A percentile compares a stretch with the other conserved stretches of the same genome.
phyloP scores from a whole-genome alignment of 2,113 vertebrate species.

The Micromys minutus region DNA sequence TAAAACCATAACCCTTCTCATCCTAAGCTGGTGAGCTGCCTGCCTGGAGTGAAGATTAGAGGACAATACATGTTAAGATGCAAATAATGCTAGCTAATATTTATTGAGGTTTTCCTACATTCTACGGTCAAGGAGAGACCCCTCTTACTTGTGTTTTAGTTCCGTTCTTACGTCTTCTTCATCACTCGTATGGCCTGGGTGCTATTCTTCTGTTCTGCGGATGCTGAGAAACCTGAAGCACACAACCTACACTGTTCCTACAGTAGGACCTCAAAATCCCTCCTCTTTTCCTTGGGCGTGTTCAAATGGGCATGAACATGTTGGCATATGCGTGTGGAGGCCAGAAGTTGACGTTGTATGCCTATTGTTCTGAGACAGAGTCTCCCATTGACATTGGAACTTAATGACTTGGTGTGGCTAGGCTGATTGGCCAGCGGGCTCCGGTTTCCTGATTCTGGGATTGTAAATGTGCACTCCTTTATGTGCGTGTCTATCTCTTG shows the following conservation, averaged over 20 bases:
- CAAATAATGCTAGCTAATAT: not conserved
- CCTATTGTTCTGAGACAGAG: not conserved
- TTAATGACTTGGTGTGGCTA: no score
- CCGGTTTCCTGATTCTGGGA: not conserved
- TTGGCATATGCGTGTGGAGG: no score
- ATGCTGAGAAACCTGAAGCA: slow-evolving; percentile 28
- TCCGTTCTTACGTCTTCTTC: not conserved
- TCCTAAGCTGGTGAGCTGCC: not conserved
- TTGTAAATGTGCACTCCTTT: not conserved
- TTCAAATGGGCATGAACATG: not conserved
- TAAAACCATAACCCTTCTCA: not conserved
- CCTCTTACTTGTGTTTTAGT: not conserved
- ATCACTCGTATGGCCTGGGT: not conserved
- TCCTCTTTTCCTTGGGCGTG: not conserved
- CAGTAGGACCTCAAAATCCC: not conserved
- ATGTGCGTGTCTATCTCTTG: not conserved
- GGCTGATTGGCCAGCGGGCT: not conserved
- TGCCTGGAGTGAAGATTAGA: slow-evolving; percentile 7
- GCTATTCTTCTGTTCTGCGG: not conserved
- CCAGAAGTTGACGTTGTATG: not conserved
- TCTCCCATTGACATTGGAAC: not conserved
- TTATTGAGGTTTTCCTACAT: not conserved
- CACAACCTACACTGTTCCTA: no score
- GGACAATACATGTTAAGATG: not conserved
- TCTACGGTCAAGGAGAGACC: not conserved